Conservation (phyloP, 1,140 invertebrate species). For the Cherax quadricarinatus region DNA sequence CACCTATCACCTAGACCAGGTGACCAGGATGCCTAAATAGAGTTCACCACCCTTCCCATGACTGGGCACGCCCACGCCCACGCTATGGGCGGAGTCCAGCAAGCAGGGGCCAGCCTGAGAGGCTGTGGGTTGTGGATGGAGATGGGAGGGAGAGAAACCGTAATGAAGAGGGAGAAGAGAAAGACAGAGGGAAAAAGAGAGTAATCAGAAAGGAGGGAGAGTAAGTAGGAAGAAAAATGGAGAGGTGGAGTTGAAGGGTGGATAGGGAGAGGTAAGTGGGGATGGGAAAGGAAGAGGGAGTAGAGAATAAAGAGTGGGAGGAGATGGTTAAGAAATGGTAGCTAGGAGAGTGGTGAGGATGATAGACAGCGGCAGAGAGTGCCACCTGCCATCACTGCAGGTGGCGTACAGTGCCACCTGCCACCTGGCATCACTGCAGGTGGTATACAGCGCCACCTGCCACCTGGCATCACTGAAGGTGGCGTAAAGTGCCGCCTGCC, state of each 20-base stretch:
- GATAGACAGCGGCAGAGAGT: not conserved
- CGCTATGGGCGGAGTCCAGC: constrained; percentile 46
- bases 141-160: not conserved
- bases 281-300: no score
- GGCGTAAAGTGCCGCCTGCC: no score
- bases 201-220: not conserved
- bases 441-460: no score
- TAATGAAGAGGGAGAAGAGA: not conserved
- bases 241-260: not conserved
- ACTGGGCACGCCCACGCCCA: constrained; percentile 41
- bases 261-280: not conserved
- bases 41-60: constrained; percentile 38
- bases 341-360: not conserved
- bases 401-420: no score
- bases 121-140: constrained; percentile 12
- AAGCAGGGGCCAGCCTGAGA: constrained; percentile 24
- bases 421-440: no score
- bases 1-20: not conserved
- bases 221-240: not conserved
- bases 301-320: no score
- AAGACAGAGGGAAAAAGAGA: not conserved
- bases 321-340: no score
- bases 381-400: no score
- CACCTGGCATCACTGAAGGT: no score
- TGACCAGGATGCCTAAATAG: constrained; percentile 16